Evolutionary conservation across 53 echinoderm and acorn worm genomes (phyloP), one percentile per base, ranked within the genome.

Genomic region (Zoroaster sp.): DNA sequence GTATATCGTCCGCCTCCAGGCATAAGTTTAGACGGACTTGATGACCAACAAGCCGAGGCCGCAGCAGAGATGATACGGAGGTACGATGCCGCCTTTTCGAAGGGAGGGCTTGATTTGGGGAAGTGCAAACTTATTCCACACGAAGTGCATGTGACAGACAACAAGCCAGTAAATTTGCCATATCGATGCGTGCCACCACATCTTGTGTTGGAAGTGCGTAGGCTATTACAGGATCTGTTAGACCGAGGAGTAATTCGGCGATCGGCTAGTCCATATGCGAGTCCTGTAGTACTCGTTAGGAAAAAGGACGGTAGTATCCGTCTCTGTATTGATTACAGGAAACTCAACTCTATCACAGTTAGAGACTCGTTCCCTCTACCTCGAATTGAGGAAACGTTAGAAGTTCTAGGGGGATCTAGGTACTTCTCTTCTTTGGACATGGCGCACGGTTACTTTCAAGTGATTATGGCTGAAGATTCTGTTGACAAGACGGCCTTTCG

Each of bases 341-440:
- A 38, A 2, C 73, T 92, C 11, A 92, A 92, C 54, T 74, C 32
- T 1, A 59, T 46, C 4, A 88, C 46, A 2, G 3, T 40, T 21
- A 88, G 53, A 36, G 92, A 92, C 23, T 88, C 89, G 2, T 93
- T 89, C 30, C 93, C 93, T 30, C 41, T 93, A 0, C 94, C 94
- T 0, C 73, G 94, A 25, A 91, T 94, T n/a, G 94, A 94, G 18
- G 94, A 94, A 39, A 83, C 88, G 5, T 35, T 94, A 32, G 88
- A 91, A 30, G 88, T 76, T 3, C 41, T 90, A 51, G 45, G 74
- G 35, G 94, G 94, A 14, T 75, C 94, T 0, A 41, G n/a, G 3
- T 74, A 45, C 35, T 93, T 93, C 23, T 78, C 94, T 3, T 73
- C 90, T 2, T 42, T 93, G 2, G 93, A 93, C 71, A 54, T 93